Evolutionary conservation across 1,140 invertebrate species (phyloP).

Genomic region (Drosophila lowei): DNA sequence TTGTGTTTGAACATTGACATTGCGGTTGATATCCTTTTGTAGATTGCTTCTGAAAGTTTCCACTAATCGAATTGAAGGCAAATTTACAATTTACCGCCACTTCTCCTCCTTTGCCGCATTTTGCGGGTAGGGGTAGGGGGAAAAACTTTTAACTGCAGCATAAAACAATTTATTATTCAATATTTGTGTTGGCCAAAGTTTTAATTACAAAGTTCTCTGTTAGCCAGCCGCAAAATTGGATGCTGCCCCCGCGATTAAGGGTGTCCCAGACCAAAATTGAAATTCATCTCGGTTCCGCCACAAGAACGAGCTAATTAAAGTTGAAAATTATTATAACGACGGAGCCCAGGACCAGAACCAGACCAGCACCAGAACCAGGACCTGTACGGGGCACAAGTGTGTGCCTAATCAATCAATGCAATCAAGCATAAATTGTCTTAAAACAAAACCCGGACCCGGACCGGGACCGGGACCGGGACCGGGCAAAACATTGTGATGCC

Average conservation of each 20-base stretch:
- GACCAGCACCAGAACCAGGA: constrained; percentile 1
- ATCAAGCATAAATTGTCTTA: constrained; percentile 80
- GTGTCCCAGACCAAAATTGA: constrained; percentile 17
- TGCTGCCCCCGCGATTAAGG: neutral
- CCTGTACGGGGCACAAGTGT: constrained; percentile 50
- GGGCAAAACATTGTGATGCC: constrained; percentile 77
- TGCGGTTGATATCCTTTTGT: constrained; percentile 15
- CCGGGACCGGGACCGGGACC: neutral
- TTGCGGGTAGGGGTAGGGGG: no score
- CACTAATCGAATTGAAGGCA: constrained; percentile 41
- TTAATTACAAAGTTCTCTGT: constrained; percentile 66
- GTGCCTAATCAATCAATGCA: constrained; percentile 78
- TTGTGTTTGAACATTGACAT: constrained; percentile 54
- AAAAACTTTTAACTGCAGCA: constrained; percentile 52
- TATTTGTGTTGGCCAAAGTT: constrained; percentile 60
- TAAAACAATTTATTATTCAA: constrained; percentile 73
- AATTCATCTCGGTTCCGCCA: constrained; percentile 22
- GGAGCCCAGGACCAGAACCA: neutral
- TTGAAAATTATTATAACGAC: constrained; percentile 25
- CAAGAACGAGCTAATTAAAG: constrained; percentile 60
- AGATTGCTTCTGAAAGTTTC: constrained; percentile 3
- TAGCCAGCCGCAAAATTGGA: constrained; percentile 14
- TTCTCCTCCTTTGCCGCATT: neutral
- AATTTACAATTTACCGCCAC: constrained; percentile 6
- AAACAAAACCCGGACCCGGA: constrained; percentile 54